Base-by-base conservation (phyloP, 2,797 vertebrate genomes). In the Enteromius radiatus region DNA sequence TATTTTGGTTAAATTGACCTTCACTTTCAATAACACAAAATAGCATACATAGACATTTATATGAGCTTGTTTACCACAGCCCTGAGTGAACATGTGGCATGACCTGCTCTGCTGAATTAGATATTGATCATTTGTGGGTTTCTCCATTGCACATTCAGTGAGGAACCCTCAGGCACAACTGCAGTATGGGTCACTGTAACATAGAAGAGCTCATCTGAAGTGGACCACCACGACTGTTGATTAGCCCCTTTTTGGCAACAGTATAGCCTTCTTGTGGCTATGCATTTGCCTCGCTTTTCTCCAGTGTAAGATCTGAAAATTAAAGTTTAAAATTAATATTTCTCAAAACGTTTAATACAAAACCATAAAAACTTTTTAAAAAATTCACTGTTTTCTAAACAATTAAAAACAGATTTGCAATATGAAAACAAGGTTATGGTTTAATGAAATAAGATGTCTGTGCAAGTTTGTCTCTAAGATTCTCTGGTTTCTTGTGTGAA, bases 51-150 rank as follows among this genome's bases (percentile, higher is more conserved):
- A 52, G 4, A 3, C 7, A 11, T 43, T 33, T 36, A 23, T n/a
- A 41, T 15, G 1, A 68, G 78, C 59, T 76, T 83, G 43, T 68
- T 17, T 17, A 74, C 12, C 31, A 52, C 14, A 64, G 47, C 49
- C 14, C 31, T 43, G 21, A 7, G 23, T 38, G 23, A 63, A 31
- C 26, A 38, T 59, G 59, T 52, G 68, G 64, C 6, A 17, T 77
- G 19, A 10, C 79, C 64, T 84, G 84, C 0, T 69, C 49, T 64
- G 74, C 81, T 80, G 78, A 82, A 91, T 92, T 89, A 89, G 90
- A 90, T 89, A 85, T 21, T 80, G 89, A 91, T 92, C 85, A 88
- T 80, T 83, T 86, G 87, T 85, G 75, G 76, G 85, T 88, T 82
- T 89, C 65, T 84, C 86, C 84, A 74, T 43, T 85, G 71, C 74